Evolutionary conservation across 2,113 vertebrate genomes (phyloP).

Genomic region (Grantiella picta): DNA sequence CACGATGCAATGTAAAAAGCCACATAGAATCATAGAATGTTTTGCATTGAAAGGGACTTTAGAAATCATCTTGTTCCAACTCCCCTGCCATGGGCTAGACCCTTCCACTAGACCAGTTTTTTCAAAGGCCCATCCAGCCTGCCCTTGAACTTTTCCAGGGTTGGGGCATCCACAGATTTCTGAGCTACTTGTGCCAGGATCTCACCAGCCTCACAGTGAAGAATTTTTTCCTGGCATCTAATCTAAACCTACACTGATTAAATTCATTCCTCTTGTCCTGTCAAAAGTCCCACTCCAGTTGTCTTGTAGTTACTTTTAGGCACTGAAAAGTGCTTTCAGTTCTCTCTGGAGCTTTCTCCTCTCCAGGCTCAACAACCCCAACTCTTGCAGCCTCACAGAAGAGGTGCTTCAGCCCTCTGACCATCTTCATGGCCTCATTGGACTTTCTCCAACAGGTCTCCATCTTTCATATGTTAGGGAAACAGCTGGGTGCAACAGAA

Average conservation of each 20-base stretch:
- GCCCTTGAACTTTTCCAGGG: background rate
- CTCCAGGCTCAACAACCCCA: background rate
- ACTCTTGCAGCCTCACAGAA: background rate
- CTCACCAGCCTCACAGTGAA: background rate
- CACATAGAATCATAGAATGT: rapidly evolving
- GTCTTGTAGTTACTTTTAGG: background rate
- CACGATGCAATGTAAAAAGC: background rate
- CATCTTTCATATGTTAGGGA: background rate
- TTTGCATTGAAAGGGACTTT: background rate
- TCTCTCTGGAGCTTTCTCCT: background rate
- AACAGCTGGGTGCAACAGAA: background rate
- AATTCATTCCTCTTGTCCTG: background rate
- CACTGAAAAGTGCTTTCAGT: background rate
- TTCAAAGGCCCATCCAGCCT: background rate
- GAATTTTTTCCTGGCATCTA: background rate
- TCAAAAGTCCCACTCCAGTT: background rate
- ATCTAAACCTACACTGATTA: background rate
- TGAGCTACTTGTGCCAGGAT: background rate
- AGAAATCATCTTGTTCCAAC: background rate
- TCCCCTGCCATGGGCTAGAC: background rate
- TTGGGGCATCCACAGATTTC: background rate
- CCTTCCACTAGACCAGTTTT: background rate
- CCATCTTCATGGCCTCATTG: background rate
- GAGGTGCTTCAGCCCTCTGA: background rate
- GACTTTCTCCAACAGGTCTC: background rate